A percentile compares a stretch with the other conserved stretches of the same genome.
phyloP scores from a whole-genome alignment of 2,797 vertebrate genomes.

The Diplodus sargus region DNA sequence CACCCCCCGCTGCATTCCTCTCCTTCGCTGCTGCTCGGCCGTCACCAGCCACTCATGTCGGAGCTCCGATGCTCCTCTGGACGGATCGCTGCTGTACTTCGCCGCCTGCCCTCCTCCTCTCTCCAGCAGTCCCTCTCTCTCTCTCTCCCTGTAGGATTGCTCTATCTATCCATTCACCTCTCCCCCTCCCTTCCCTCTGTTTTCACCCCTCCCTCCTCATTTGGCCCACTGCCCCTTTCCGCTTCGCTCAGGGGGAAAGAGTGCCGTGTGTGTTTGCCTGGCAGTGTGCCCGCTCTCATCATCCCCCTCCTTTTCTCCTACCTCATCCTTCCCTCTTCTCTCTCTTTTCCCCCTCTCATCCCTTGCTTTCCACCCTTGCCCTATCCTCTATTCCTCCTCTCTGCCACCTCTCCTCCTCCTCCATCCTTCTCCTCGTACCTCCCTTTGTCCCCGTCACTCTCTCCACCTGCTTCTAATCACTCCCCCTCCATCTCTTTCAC shows the following conservation, averaged over 20 bases:
- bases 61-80: constrained; percentile 38
- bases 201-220: constrained; percentile 57
- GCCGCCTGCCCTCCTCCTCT: not conserved
- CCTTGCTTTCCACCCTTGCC: constrained; percentile 18
- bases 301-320: constrained; percentile 22
- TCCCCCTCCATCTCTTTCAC: constrained; percentile 68
- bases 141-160: constrained; percentile 47
- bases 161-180: constrained; percentile 59
- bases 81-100: constrained; percentile 34
- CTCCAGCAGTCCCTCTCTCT: constrained; percentile 3
- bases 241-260: constrained; percentile 67
- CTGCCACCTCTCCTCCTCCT: constrained; percentile 34
- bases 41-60: constrained; percentile 28
- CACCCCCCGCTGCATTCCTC: constrained; percentile 37
- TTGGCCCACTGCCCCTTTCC: constrained; percentile 76
- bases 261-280: constrained; percentile 64
- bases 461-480: constrained; percentile 78
- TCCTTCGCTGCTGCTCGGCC: constrained; percentile 37
- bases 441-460: constrained; percentile 68
- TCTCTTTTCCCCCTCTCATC: constrained; percentile 10
- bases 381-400: constrained; percentile 26
- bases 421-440: constrained; percentile 48
- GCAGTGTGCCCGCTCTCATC: constrained; percentile 65
- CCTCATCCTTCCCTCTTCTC: constrained; percentile 37
- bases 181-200: constrained; percentile 43